Evolutionary conservation across 2,113 vertebrate genomes (phyloP).

Genomic region (Corythornis madagascariensis): DNA sequence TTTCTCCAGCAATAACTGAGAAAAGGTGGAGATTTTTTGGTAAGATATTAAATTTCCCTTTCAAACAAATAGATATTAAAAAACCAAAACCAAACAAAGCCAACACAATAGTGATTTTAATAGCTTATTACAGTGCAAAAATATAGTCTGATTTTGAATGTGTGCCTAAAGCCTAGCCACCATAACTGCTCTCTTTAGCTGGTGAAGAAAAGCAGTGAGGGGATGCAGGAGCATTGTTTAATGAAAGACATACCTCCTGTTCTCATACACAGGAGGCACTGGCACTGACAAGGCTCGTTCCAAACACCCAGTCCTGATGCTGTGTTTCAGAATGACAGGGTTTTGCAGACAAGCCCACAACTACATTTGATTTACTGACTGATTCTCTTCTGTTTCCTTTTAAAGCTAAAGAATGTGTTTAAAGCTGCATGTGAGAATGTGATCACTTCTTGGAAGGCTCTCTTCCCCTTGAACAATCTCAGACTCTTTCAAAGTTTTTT

Average conservation of each 20-base stretch:
- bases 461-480: constrained; percentile 47
- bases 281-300: constrained; percentile 29
- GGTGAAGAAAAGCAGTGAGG: background rate
- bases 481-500: constrained; percentile 40
- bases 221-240: constrained; percentile 19
- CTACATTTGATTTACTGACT: constrained; percentile 66
- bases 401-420: constrained; percentile 79
- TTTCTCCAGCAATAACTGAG: background rate
- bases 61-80: constrained; percentile 36
- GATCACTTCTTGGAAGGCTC: constrained; percentile 59
- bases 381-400: constrained; percentile 72
- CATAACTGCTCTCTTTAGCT: constrained; percentile 23
- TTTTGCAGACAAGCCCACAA: constrained; percentile 60
- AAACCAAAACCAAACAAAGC: background rate
- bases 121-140: constrained; percentile 41
- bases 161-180: constrained; percentile 20
- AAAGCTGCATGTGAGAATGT: constrained; percentile 49
- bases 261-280: constrained; percentile 51
- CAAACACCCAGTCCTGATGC: constrained; percentile 15
- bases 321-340: constrained; percentile 49
- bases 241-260: constrained; percentile 16
- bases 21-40: constrained; percentile 7
- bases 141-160: constrained; percentile 33
- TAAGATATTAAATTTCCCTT: constrained; percentile 23
- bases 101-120: background rate